Evolutionary conservation across 2,113 vertebrate genomes (phyloP).

Genomic region (Ictalurus furcatus): DNA sequence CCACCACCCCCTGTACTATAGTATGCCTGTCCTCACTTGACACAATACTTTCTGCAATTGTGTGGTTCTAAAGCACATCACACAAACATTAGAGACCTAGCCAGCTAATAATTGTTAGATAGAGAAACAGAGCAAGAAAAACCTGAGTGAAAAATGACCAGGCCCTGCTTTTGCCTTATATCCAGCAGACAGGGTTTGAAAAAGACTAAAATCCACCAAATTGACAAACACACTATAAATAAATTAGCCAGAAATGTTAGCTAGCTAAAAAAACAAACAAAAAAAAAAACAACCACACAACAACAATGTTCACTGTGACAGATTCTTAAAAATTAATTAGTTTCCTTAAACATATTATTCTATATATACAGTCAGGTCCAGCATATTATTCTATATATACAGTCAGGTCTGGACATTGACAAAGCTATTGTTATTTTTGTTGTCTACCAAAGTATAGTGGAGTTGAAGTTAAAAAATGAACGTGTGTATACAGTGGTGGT

Average conservation of each 20-base stretch:
- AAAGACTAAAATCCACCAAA: neutral
- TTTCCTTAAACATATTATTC: too few species aligned
- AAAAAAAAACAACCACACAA: too few species aligned
- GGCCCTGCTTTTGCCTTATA: neutral
- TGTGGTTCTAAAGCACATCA: neutral
- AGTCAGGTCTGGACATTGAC: too few species aligned
- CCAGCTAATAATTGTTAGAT: neutral
- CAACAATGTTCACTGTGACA: too few species aligned
- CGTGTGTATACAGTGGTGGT: too few species aligned
- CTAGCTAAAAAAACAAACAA: too few species aligned
- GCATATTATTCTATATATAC: too few species aligned
- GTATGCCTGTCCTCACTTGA: neutral
- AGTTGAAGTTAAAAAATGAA: too few species aligned
- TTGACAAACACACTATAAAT: neutral
- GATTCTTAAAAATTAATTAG: too few species aligned
- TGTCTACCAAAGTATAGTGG: too few species aligned
- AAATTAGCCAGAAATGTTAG: neutral
- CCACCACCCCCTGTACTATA: neutral
- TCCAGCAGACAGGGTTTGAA: neutral
- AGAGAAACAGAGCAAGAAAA: neutral
- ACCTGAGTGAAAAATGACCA: neutral
- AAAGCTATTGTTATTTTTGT: too few species aligned
- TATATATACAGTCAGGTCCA: too few species aligned
- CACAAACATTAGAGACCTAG: neutral
- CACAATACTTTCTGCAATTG: neutral